Base-by-base conservation (phyloP, 2,113 vertebrate genomes). In the Sinocyclocheilus anophthalmus region DNA sequence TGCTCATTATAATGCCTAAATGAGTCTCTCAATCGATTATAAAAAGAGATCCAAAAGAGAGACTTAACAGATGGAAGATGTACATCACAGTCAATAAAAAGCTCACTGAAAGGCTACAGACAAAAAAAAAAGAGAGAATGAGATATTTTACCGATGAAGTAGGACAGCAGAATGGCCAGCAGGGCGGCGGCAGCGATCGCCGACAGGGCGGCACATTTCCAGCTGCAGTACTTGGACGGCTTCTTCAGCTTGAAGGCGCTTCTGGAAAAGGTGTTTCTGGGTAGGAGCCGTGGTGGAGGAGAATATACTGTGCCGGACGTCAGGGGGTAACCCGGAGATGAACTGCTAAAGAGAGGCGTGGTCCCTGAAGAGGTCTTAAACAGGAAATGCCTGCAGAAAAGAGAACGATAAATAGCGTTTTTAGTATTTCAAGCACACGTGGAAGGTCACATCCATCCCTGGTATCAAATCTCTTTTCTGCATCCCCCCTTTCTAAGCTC, bases 231-330 rank as follows among this genome's bases (percentile, higher is more conserved):
- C 89, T 98, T 99, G 91, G 97, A 99, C 75, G 98, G 98, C 57
- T 99, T 99, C 96, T 99, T 99, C 91, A 99, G 96, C 93, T 99
- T 99, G 96, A 99, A 99, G 20, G 98, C 97, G 83, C 97, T 98
- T 93, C 98, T 96, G 91, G 98, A 99, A 94, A 99, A 99, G 69
- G 98, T 99, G 93, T 98, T 99, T 93, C 98, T 95, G 89, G 98
- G 97, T 88, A 99, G 92, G 91, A 99, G 96, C 90, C 98, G 96
- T 83, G 98, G 98, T 13, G 98, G 98, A 5, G 98, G 98, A 1
- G 98, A 99, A 76, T 99, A 99, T 90, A 99, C 98, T 0, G 98
- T 99, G 87, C 98, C 98, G 89, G 98, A 99, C 90, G 97, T 99
- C 93, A 99, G 53, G 0, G 98, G 98, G 92, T 99, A 99, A 63